These are phyloP conservation scores for Copsychus sechellarum DNA, from an alignment of 2,113 vertebrate genomes.

Conservation along the genomic window DNA sequence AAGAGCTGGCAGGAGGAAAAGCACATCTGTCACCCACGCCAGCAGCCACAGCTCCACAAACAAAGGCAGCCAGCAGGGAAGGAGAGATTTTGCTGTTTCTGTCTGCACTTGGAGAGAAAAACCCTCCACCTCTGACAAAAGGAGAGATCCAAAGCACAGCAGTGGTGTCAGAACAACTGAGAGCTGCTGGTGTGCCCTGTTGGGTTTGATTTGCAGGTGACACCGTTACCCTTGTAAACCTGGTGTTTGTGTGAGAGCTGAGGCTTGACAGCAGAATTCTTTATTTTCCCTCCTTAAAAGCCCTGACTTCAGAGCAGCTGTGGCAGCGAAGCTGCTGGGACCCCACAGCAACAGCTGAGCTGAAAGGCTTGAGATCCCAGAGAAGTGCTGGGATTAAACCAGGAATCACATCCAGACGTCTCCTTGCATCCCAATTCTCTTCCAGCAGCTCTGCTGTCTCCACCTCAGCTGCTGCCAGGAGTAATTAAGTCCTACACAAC, in stretches of 20 bases:
- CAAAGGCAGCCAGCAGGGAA: background rate
- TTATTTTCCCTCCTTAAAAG: background rate
- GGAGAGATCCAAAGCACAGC: background rate
- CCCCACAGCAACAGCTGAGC: background rate
- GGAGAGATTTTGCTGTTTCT: background rate
- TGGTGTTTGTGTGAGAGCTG: background rate
- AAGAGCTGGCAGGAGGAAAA: slow-evolving; percentile 8
- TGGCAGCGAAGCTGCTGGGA: background rate
- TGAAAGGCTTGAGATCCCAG: background rate
- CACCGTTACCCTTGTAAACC: background rate
- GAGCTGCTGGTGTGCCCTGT: background rate
- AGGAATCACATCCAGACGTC: background rate
- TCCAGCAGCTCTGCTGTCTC: background rate
- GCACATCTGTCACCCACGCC: background rate
- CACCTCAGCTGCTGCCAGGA: background rate
- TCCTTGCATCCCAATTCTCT: background rate
- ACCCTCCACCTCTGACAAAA: background rate
- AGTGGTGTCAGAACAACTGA: background rate
- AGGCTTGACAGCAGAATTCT: background rate
- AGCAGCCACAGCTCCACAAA: background rate
- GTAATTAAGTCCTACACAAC: accelerated
- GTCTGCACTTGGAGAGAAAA: background rate
- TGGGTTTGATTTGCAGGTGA: slow-evolving; percentile 1
- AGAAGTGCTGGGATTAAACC: background rate
- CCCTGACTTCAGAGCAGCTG: background rate